phyloP scores from a whole-genome alignment of 1,140 invertebrate species.

The Musca domestica region DNA sequence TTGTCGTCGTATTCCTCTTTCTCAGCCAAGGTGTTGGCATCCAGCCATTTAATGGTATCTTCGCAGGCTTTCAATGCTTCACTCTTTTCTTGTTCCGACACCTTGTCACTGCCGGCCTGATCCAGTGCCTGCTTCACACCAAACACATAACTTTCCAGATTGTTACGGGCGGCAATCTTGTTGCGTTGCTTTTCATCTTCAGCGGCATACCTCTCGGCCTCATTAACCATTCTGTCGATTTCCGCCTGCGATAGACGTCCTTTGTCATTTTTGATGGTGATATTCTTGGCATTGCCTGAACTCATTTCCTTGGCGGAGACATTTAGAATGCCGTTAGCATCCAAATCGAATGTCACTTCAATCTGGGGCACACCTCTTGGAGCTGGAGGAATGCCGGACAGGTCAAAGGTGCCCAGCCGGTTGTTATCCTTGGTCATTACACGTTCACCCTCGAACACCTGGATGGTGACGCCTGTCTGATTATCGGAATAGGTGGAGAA shows the following conservation, averaged over 20 bases:
- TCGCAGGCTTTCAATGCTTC: slow-evolving; percentile 59
- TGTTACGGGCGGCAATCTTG: slow-evolving; percentile 60
- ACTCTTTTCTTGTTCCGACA: slow-evolving; percentile 63
- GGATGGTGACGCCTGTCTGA: slow-evolving; percentile 68
- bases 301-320: slow-evolving; percentile 63
- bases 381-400: slow-evolving; percentile 78
- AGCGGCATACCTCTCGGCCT: slow-evolving; percentile 49
- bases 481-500: slow-evolving; percentile 71
- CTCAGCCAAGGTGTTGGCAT: slow-evolving; percentile 62
- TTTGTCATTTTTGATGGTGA: slow-evolving; percentile 84
- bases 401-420: slow-evolving; percentile 72
- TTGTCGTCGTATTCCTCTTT: slow-evolving; percentile 66
- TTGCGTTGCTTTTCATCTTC: slow-evolving; percentile 69
- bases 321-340: slow-evolving; percentile 64
- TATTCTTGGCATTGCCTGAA: slow-evolving; percentile 65
- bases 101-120: slow-evolving; percentile 60
- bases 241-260: slow-evolving; percentile 77
- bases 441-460: slow-evolving; percentile 68
- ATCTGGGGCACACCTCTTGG: slow-evolving; percentile 79
- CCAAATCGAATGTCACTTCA: slow-evolving; percentile 64
- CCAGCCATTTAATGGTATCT: slow-evolving; percentile 64
- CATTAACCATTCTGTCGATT: slow-evolving; percentile 63
- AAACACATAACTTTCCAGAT: slow-evolving; percentile 72
- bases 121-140: slow-evolving; percentile 63
- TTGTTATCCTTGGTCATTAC: slow-evolving; percentile 76